phyloP scores from a whole-genome alignment of 2,888 invertebrate genomes.

The Cataglyphis altisquamis region DNA sequence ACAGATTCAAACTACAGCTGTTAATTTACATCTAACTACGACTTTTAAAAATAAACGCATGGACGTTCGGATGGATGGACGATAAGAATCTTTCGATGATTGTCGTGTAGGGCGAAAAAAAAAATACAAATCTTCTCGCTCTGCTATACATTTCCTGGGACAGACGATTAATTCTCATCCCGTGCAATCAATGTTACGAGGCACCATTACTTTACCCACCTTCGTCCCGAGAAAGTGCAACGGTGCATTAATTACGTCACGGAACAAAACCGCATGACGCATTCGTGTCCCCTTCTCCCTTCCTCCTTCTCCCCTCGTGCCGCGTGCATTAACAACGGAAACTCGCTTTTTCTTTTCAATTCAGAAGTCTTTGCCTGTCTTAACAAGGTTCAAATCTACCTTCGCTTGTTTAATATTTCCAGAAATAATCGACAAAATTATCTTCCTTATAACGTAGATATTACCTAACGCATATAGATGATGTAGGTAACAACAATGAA shows the following conservation, averaged over 20 bases:
- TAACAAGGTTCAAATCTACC: neutral
- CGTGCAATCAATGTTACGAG: neutral
- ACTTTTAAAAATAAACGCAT: neutral
- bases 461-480: neutral
- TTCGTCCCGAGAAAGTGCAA: constrained; percentile 63
- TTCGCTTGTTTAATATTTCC: neutral
- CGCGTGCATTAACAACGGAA: neutral
- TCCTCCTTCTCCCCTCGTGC: neutral
- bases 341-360: neutral
- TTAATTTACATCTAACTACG: neutral
- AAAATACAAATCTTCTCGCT: neutral
- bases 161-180: neutral
- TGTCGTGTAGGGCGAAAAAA: neutral
- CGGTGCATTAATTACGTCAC: constrained; percentile 70
- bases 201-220: neutral
- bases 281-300: neutral
- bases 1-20: neutral
- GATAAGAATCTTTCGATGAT: neutral
- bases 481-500: neutral
- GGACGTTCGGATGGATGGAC: neutral
- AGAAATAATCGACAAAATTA: neutral
- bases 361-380: neutral
- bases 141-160: neutral
- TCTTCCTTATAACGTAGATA: neutral
- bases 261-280: constrained; percentile 61